Conservation (phyloP, 2,888 invertebrate genomes). For the Drosophila fulvimacula region DNA sequence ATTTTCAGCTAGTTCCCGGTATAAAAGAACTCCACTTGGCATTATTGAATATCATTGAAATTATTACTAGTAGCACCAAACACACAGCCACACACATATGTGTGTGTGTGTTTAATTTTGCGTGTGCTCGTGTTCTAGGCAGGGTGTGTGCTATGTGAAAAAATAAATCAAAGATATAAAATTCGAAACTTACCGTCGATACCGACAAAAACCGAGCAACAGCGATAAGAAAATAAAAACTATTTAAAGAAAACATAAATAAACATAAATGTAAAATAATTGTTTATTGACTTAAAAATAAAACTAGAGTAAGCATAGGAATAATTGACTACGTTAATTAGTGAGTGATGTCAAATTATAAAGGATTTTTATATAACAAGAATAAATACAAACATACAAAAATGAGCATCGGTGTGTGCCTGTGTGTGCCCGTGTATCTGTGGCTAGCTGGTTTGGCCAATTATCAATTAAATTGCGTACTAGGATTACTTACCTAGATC, state of each 20-base stretch:
- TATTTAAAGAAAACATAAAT: not conserved
- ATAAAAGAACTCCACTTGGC: too few relatives aligned
- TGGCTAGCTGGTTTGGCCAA: not conserved
- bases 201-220: not conserved
- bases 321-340: not conserved
- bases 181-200: conserved; percentile 7
- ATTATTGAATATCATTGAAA: too few relatives aligned
- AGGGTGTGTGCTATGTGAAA: not conserved
- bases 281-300: conserved; percentile 15
- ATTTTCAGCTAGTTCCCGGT: too few relatives aligned
- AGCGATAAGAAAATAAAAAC: not conserved
- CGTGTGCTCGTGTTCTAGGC: not conserved
- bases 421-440: not conserved
- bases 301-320: not conserved
- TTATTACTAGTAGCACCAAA: too few relatives aligned
- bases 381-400: not conserved
- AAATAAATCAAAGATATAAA: not conserved
- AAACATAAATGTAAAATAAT: conserved; percentile 1
- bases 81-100: too few relatives aligned
- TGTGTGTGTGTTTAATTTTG: not conserved
- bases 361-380: not conserved
- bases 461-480: not conserved
- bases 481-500: not conserved
- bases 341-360: not conserved
- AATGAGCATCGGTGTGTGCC: not conserved